These are phyloP conservation scores for Xyliphius kryptos DNA, from an alignment of 2,113 vertebrate genomes.

Conservation along the genomic window DNA sequence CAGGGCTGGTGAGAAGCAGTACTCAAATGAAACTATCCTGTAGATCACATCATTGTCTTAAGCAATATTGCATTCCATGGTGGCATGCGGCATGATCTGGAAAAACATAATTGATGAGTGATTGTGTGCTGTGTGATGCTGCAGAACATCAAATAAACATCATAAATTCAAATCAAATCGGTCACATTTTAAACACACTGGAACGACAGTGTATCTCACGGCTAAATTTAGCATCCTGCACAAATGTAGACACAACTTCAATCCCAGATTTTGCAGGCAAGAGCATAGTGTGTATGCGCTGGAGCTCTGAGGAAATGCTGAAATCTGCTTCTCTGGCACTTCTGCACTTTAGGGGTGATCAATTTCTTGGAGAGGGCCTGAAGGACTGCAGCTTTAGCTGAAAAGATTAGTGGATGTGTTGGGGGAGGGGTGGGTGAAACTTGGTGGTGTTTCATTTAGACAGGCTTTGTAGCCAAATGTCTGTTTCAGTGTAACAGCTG, in stretches of 20 bases:
- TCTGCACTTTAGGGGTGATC: slow-evolving; percentile 7
- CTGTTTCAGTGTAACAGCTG: slow-evolving; percentile 37
- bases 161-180: slow-evolving; percentile 36
- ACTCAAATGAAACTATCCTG: slow-evolving; percentile 10
- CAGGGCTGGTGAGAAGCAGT: no score
- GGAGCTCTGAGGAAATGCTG: slow-evolving; percentile 6
- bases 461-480: slow-evolving; percentile 20
- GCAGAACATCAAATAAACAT: neutral
- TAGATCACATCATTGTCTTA: slow-evolving; percentile 1
- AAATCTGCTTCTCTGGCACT: slow-evolving; percentile 10
- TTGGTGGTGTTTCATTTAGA: slow-evolving; percentile 18
- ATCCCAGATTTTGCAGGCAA: slow-evolving; percentile 12
- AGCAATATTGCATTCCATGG: slow-evolving; percentile 7
- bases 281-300: slow-evolving; percentile 6
- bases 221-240: slow-evolving; percentile 38
- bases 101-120: slow-evolving; percentile 27
- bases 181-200: slow-evolving; percentile 7
- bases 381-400: slow-evolving; percentile 8
- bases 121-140: slow-evolving; percentile 3
- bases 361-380: slow-evolving; percentile 1
- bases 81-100: slow-evolving; percentile 6
- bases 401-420: neutral
- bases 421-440: neutral
- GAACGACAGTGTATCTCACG: slow-evolving; percentile 13
- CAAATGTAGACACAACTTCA: slow-evolving; percentile 22